Evolutionary conservation across 2,113 vertebrate genomes (phyloP).

Genomic region (Muntiacus reevesi): DNA sequence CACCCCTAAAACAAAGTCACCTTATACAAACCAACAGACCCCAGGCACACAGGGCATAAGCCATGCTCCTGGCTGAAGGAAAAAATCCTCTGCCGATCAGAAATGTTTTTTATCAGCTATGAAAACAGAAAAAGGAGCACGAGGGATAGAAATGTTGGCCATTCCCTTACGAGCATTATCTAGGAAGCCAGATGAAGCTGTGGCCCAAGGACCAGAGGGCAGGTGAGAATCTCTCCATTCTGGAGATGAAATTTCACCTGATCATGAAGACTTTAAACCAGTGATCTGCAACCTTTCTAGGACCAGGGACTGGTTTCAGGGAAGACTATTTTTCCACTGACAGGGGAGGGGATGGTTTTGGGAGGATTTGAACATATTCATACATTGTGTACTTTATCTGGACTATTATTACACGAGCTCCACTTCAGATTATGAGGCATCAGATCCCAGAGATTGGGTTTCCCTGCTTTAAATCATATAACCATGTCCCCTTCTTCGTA

Average conservation of each 20-base stretch:
- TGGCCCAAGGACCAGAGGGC: no score
- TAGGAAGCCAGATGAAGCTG: not conserved
- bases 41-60: no score
- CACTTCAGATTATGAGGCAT: not conserved
- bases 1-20: not conserved
- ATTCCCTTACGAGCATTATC: not conserved
- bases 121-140: not conserved
- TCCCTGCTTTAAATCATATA: not conserved
- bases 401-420: not conserved
- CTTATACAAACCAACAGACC: not conserved
- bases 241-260: not conserved
- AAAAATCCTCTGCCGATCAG: not conserved
- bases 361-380: not conserved
- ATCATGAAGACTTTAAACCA: not conserved
- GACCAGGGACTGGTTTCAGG: not conserved
- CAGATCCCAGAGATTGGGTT: not conserved
- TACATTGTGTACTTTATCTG: not conserved
- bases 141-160: not conserved
- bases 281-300: not conserved
- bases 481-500: not conserved
- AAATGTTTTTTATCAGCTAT: not conserved
- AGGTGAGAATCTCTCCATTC: not conserved
- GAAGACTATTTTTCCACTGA: not conserved
- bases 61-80: not conserved
- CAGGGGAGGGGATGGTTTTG: not conserved